Evolutionary conservation across 2,797 vertebrate genomes (phyloP).

Genomic region (Lutra lutra): DNA sequence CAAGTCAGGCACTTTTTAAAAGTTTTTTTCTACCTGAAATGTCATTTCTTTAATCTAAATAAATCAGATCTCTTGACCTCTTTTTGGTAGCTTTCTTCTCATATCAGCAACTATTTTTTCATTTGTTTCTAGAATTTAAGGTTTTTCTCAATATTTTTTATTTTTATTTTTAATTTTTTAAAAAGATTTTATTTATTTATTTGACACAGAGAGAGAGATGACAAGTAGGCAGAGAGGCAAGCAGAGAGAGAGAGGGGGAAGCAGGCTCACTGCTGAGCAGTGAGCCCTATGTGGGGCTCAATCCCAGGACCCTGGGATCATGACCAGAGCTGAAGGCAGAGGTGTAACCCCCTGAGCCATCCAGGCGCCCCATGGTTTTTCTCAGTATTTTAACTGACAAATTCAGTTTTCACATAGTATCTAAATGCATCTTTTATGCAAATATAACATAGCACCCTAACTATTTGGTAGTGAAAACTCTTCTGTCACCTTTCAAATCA

Average conservation of each 20-base stretch:
- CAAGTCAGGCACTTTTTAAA: conserved; percentile 15
- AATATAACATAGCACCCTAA: background rate
- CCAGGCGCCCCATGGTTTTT: background rate
- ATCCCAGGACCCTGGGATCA: too few species aligned
- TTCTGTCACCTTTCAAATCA: background rate
- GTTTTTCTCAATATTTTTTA: background rate
- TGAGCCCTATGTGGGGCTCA: too few species aligned
- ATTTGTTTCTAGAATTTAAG: conserved; percentile 21
- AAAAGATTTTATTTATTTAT: too few species aligned
- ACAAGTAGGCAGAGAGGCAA: too few species aligned
- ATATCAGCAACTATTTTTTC: background rate
- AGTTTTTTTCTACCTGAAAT: conserved; percentile 29
- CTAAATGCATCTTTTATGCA: conserved; percentile 3
- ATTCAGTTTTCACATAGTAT: conserved; percentile 2
- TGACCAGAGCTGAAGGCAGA: too few species aligned
- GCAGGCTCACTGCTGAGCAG: too few species aligned
- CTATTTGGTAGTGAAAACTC: background rate
- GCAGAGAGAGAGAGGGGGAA: too few species aligned
- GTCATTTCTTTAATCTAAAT: conserved; percentile 39
- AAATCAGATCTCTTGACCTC: conserved; percentile 29
- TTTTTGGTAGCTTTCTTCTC: background rate
- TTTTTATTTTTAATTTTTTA: too few species aligned
- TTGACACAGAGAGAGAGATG: too few species aligned
- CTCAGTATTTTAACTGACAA: conserved; percentile 2
- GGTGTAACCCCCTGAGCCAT: too few species aligned